These are phyloP conservation scores for Taenioides sp. DNA, from an alignment of 2,797 vertebrate genomes.

Conservation along the genomic window DNA sequence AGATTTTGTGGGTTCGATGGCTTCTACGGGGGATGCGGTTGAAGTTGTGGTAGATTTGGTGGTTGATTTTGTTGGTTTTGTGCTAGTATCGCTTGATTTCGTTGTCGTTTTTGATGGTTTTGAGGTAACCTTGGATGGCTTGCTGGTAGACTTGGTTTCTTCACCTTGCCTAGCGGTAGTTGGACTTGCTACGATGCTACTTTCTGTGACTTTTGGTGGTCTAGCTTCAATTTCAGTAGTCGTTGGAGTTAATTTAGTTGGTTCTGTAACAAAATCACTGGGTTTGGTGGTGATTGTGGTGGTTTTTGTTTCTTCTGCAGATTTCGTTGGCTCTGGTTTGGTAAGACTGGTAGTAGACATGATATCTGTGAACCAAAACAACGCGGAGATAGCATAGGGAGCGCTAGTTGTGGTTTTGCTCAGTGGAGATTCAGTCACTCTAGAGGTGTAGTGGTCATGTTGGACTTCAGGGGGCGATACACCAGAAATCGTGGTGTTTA, in stretches of 20 bases:
- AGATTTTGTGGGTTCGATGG: background rate
- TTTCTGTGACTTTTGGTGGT: background rate
- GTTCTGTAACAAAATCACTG: background rate
- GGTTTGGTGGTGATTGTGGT: background rate
- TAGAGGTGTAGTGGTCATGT: conserved; percentile 49
- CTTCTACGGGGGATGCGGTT: background rate
- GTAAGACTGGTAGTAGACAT: background rate
- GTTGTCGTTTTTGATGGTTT: background rate
- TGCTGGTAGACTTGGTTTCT: background rate
- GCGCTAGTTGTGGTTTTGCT: background rate
- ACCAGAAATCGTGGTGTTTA: conserved; percentile 22
- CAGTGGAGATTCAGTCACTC: conserved; percentile 42
- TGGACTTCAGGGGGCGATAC: conserved; percentile 28
- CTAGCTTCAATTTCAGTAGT: background rate
- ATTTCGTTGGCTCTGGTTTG: background rate
- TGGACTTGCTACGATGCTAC: background rate
- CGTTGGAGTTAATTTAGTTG: background rate
- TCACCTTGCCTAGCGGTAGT: background rate
- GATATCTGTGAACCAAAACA: conserved; percentile 51
- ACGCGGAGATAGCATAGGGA: conserved; percentile 43
- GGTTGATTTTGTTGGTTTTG: background rate
- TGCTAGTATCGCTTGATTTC: background rate
- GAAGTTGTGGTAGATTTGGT: background rate
- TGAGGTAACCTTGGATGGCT: background rate
- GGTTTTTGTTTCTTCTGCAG: background rate